Evolutionary conservation across 2,888 invertebrate genomes (phyloP), one percentile per base, ranked within the genome.

Genomic region (Ochropleura plecta): DNA sequence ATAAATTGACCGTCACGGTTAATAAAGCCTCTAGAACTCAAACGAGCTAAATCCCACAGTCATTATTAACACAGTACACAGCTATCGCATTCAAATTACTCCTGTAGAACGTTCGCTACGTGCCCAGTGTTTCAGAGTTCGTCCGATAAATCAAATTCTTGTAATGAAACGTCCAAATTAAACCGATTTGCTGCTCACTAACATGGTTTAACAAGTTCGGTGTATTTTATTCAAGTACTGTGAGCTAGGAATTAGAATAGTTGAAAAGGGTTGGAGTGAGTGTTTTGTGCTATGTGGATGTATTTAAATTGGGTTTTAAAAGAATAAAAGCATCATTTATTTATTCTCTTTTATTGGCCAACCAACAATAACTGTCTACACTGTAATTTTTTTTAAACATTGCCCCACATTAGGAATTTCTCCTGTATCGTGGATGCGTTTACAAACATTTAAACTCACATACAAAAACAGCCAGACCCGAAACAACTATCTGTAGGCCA

Each of bases 141-240:
- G 86, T 87, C 88, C 92, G 88, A 94, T 94, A 94, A 94, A 95
- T 95, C 94, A 95, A 94, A 94, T 92, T 93, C 91, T 94, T 94
- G 93, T 94, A 94, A 95, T 95, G 94, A 94, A 95, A 94, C 90
- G 94, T 94, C 93, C 89, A 85, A 90, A 89, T 91, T 91, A 86
- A 89, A 90, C 91, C 90, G 88, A 86, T 87, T 88, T 82, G 84
- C 76, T 84, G 88, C 88, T 87, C 86, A 84, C 83, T 80, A 82
- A 87, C 86, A 84, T 86, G 85, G 82, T 89, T 86, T 89, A 86
- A 88, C 87, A 88, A 90, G 90, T 89, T 83, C 68, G 73, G 72
- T 84, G 82, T 88, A 80, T 83, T 88, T 85, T 82, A 82, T 82
- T 76, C 74, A 71, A 71, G 71, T 76, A 72, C 40, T 72, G 68